Evolutionary conservation across 2,797 vertebrate species (phyloP), one percentile per base, ranked within the genome.

Genomic region (Enteromius anoplus): DNA sequence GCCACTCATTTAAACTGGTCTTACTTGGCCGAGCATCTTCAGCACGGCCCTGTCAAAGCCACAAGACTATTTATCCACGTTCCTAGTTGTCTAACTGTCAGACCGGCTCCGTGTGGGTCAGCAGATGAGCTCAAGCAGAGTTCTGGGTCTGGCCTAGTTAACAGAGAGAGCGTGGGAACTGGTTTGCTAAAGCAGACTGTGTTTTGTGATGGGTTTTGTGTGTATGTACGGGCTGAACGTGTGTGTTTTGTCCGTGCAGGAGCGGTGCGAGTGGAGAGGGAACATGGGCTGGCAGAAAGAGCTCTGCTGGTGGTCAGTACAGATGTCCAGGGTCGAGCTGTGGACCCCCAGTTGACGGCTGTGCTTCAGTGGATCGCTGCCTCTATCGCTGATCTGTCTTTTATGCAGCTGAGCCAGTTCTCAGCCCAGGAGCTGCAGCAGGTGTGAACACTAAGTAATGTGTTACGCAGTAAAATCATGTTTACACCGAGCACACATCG

Each of bases 291-390:
- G 55, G 82, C 87, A 32, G 89, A 89, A 87, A 93, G 92, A 90
- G 88, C 91, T 11, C 82, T 96, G 5, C 88, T 96, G 32, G 87
- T 99, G 60, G 85, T 89, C 4, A 98, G 96, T 91, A 91, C 96
- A 10, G 97, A 98, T 49, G 84, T 95, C 71, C 92, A 94, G 34
- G 93, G 94, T 14, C 92, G 85, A 62, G 82, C 91, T 55, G 90
- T 95, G 2, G 96, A 99, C 88, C 93, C 92, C 0, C 97, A 99
- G 87, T 92, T 99, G 78, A 93, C 96, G 91, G 93, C 92, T 87
- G 90, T 95, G 82, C 95, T 99, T 85, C 98, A 98, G 90, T 99
- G 98, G 98, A 93, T 94, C 2, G 94, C 95, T 0, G 97, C 97
- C 85, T 99, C 98, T 53, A 95, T 98, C 88, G 93, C 91, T 2